phyloP scores from a whole-genome alignment of 2,797 vertebrate genomes.

The Sebastes iracundus region DNA sequence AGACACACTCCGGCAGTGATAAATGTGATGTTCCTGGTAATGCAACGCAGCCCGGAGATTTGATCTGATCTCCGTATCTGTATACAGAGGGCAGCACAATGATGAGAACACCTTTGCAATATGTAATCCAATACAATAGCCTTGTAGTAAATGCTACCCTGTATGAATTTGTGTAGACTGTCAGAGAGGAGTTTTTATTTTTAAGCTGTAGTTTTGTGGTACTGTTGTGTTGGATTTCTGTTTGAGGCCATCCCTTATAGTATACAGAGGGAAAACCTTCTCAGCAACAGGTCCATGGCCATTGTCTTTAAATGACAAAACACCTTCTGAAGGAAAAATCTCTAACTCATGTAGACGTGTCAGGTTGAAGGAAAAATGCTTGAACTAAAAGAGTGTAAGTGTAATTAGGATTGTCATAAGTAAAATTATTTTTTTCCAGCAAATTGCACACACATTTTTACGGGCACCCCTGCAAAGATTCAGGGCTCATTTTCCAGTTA shows the following conservation, averaged over 20 bases:
- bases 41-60: background rate
- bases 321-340: background rate
- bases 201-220: background rate
- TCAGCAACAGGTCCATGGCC: background rate
- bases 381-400: background rate
- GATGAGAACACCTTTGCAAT: background rate
- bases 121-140: background rate
- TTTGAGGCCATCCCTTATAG: background rate
- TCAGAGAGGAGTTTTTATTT: background rate
- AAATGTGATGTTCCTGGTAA: slow-evolving; percentile 22
- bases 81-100: background rate
- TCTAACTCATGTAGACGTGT: background rate
- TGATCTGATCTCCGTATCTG: slow-evolving; percentile 21
- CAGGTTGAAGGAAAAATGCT: background rate
- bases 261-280: background rate
- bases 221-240: background rate
- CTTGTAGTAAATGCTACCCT: background rate
- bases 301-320: background rate
- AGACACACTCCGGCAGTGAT: slow-evolving; percentile 15
- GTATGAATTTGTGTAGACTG: background rate
- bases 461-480: background rate
- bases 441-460: background rate
- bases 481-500: background rate
- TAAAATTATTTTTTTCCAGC: background rate
- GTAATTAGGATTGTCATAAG: background rate